Evolutionary conservation across 1,140 invertebrate species (phyloP), one percentile per base, ranked within the genome.

Genomic region (Maconellicoccus hirsutus): DNA sequence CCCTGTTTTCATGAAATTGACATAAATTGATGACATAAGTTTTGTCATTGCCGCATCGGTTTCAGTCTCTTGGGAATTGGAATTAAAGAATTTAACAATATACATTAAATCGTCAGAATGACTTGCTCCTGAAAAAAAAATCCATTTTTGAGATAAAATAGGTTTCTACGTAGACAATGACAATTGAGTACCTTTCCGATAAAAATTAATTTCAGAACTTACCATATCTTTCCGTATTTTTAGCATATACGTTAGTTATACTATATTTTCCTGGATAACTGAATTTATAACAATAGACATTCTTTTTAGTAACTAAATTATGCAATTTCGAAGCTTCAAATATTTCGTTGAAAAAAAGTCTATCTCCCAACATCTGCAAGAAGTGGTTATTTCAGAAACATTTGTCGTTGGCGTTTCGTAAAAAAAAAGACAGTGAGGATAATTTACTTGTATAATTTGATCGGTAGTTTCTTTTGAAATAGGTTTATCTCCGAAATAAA

Each of bases 401-500:
- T 61, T 61, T 61, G 16, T 61, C 6, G 19, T 19, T n/a, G n/a
- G n/a, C n/a, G n/a, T 14, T 23, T 59, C 16, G 7, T 16, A 71
- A 22, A 25, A 25, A 59, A 69, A 27, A 16, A 22, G 16, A 25
- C 7, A 19, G 7, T 61, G 59, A 61, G 7, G 59, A 19, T 66
- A 66, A 25, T 22, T 23, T 72, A 74, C 74, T 38, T 74, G 22
- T 12, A 66, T 72, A 23, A 75, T n/a, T 71, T 79, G 75, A 0
- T 74, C 71, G 25, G 75, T 80, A 0, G 81, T 83, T 3, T 82
- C 78, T 71, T 77, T 77, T 25, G 77, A 76, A 42, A 86, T 79
- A 0, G 79, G 75, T 73, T 84, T 82, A 0, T 79, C 75, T 4
- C 77, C 80, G 21, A 86, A 76, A 74, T 87, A 87, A 73, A 82